Evolutionary conservation across 1,140 invertebrate genomes (phyloP), one percentile per base, ranked within the genome.

Genomic region (Temnothorax longispinosus): DNA sequence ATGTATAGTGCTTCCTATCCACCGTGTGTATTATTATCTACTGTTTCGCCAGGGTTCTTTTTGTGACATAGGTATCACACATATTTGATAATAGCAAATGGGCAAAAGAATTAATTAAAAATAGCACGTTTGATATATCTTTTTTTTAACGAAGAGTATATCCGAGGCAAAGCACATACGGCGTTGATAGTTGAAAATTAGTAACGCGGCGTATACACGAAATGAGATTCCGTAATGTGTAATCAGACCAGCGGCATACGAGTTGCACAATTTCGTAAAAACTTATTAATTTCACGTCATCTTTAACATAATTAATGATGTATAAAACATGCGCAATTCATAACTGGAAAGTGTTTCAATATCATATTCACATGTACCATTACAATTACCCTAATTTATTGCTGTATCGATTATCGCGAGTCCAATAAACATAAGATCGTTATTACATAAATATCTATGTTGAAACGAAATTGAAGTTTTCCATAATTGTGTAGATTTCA

Each of bases 171-270:
- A 80, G n/a, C n/a, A n/a, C 32, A 32, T 32, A 41, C 11, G 32
- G 27, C 60, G 76, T 67, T 65, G 56, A 77, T 62, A 62, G 75
- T 47, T 77, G 35, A 81, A 81, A 54, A 81, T 56, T 54, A 41
- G 47, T 27, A 21, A 56, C 21, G 64, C 35, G 15, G 10, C 3
- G 15, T 11, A 32, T 32, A 67, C 11, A 11, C 35, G 35, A 47
- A 56, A 81, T 81, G 50, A 52, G 32, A 67, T 80, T 52, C 7
- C 38, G 6, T 81, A 81, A 67, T 54, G 27, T 44, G 50, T 81
- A 80, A 80, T 69, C 13, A 56, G 56, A 35, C 50, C 52, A 50
- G 38, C 8, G 38, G 50, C 50, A 44, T 21, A 56, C 38, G 65
- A 56, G 15, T 54, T 54, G 47, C 50, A 74, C 41, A 74, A 62